These are phyloP conservation scores for Tiphia femorata DNA, from an alignment of 2,888 invertebrate genomes.

Conservation along the genomic window DNA sequence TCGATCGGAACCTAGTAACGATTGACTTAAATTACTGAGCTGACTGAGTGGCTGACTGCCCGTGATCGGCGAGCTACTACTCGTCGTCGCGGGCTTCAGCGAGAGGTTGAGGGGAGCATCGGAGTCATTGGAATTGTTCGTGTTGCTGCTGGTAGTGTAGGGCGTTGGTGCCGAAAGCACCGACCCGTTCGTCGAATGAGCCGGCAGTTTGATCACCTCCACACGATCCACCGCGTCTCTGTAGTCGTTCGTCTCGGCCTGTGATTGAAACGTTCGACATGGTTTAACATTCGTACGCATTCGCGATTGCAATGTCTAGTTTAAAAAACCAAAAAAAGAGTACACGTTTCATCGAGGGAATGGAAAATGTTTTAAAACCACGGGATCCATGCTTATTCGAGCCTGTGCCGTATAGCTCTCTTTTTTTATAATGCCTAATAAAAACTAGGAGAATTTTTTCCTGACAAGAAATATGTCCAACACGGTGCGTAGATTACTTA, in stretches of 20 bases:
- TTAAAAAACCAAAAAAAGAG: too few relatives aligned
- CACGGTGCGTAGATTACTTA: too few relatives aligned
- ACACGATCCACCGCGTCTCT: slow-evolving; percentile 75
- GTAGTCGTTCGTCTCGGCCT: slow-evolving; percentile 61
- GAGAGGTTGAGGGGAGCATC: slow-evolving; percentile 88
- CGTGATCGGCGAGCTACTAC: slow-evolving; percentile 58
- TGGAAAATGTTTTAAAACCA: too few relatives aligned
- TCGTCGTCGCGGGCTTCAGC: slow-evolving; percentile 76
- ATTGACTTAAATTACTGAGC: slow-evolving; percentile 67
- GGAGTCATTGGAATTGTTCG: slow-evolving; percentile 72
- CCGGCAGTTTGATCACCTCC: slow-evolving; percentile 85
- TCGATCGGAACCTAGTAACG: slow-evolving; percentile 69
- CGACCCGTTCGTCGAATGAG: slow-evolving; percentile 69
- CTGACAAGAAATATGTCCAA: neutral
- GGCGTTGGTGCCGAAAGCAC: slow-evolving; percentile 70
- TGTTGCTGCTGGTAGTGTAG: slow-evolving; percentile 70
- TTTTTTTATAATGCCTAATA: too few relatives aligned
- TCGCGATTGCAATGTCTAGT: too few relatives aligned
- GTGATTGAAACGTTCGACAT: too few relatives aligned
- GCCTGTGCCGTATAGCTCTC: too few relatives aligned
- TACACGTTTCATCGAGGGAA: too few relatives aligned
- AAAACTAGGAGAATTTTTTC: too few relatives aligned
- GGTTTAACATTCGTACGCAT: too few relatives aligned
- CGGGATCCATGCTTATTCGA: too few relatives aligned
- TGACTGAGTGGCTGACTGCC: slow-evolving; percentile 65